Evolutionary conservation across 64 coral and sea anemone genomes (phyloP), one percentile per base, ranked within the genome.

Genomic region (Montipora sp.): DNA sequence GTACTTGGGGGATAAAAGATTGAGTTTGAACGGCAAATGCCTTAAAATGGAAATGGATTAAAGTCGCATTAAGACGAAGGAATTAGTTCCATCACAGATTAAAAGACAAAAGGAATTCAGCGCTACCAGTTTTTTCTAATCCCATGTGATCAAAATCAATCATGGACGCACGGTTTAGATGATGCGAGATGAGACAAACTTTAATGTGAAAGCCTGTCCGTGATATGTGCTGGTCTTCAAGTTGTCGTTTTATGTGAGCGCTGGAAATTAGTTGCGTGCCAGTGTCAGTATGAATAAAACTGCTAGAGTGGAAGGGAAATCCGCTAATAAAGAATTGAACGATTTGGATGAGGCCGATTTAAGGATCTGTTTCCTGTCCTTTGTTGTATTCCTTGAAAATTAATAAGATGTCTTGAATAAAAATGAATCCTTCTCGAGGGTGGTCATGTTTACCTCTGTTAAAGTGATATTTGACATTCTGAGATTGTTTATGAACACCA

Each of bases 381-480:
- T 85, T 85, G 82, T 85, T 71, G 16, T 85, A 69, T 85, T 85
- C 46, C 65, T 85, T 85, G 63, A 85, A 85, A 85, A 85, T 72
- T 85, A 85, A 85, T 85, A 65, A 85, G 82, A 85, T 85, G 82
- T 85, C 82, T 49, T 71, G 82, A 71, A 85, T 85, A 21, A 49
- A 85, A 72, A 13, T 71, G 65, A 70, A 71, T 68, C 68, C 65
- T 71, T 48, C 65, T 85, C 65, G 45, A 71, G 82, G 65, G 63
- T 85, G 82, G 66, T 65, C 72, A 21, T 85, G 82, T 85, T 85
- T 85, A 85, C 65, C 60, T 85, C 36, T 71, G 45, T 63, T 85
- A 85, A 85, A 85, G 82, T 85, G 82, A 85, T 85, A 67, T 85
- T 71, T 85, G 82, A 85, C 82, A 85, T 71, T 71, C 46, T 69